Base-by-base conservation (phyloP, 2,888 invertebrate genomes). In the Oasisia sp. region DNA sequence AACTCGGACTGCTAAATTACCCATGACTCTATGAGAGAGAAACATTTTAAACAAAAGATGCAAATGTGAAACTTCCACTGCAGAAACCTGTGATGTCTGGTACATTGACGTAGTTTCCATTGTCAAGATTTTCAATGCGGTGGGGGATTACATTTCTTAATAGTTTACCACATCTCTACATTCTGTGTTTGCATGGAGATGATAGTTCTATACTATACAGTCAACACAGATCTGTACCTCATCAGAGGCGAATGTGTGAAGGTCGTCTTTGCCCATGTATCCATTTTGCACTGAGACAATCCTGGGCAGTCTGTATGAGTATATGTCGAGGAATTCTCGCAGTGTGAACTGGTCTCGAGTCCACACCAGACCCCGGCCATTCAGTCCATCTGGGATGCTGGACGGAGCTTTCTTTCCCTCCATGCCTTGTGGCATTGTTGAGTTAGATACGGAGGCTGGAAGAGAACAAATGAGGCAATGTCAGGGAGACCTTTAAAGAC, bases 201-300 rank as follows among this genome's bases (percentile, higher is more conserved):
- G 9, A 9, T 1, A 50, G 1, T 50, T 50, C 9, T 50, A 14
- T 50, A 9, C 9, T 50, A 50, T 50, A 14, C 14, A 9, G 50
- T 50, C 9, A 7, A 50, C 50, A 50, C 9, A 50, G 50, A 50
- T 50, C 50, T 50, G n/a, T 74, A 74, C 74, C 74, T 74, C 74
- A n/a, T 74, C 7, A 7, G 27, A 27, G 19, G 74, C 74, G 19
- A 74, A 74, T 74, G 74, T 19, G 74, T 74, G 74, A 14, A 74
- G 74, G 27, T 74, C 74, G 27, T 74, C 74, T 74, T 74, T 74
- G 74, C 74, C 74, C 74, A 74, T 74, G n/a, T 74, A 74, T 74
- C 74, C 74, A 74, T 74, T 74, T 74, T 19, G 14, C n/a, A 74
- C 74, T 74, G 74, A 74, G 74, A 74, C 74, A 19, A 74, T 74